Evolutionary conservation across 2,113 vertebrate genomes (phyloP), one percentile per base, ranked within the genome.

Genomic region (Perca flavescens): DNA sequence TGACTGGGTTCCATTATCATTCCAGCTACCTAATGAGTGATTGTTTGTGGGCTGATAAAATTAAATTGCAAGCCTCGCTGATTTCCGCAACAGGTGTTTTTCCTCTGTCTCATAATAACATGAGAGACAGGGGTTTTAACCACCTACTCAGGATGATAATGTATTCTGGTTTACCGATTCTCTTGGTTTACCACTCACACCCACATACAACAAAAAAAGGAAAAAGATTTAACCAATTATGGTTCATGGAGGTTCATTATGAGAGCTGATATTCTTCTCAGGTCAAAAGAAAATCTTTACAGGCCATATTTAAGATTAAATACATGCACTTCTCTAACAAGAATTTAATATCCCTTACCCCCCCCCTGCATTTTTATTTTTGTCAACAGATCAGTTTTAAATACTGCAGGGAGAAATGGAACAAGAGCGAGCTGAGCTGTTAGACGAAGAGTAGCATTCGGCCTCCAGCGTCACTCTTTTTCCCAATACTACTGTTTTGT

Each of bases 11-110:
- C 95, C 89, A 96, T 96, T 95, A 97, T 96, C 94, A 94, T 95
- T 96, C 94, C 94, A 95, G 84, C 94, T 91, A 94, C 95, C 93
- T 97, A 97, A 98, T 96, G 95, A 97, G 95, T 94, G 94, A 97
- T 95, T 97, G 96, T 97, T 97, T 97, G 96, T 95, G 95, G 96
- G 94, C 94, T 97, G 96, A 97, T 97, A 92, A 97, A 98, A 98
- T 97, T 97, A 97, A 98, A 98, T 95, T 94, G 94, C 95, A 97
- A 96, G 96, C 96, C 96, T 96, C 95, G 94, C 90, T 96, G 96
- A 95, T 93, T 97, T 95, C 95, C 94, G 96, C 96, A 97, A 98
- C 96, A 97, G 96, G 96, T 98, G 95, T 96, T 96, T 96, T 95
- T 95, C 96, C 96, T 94, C 94, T 93, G 80, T 85, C 83, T 92